These are phyloP conservation scores for Heteronetta atricapilla DNA, from an alignment of 2,113 vertebrate species.

Conservation along the genomic window DNA sequence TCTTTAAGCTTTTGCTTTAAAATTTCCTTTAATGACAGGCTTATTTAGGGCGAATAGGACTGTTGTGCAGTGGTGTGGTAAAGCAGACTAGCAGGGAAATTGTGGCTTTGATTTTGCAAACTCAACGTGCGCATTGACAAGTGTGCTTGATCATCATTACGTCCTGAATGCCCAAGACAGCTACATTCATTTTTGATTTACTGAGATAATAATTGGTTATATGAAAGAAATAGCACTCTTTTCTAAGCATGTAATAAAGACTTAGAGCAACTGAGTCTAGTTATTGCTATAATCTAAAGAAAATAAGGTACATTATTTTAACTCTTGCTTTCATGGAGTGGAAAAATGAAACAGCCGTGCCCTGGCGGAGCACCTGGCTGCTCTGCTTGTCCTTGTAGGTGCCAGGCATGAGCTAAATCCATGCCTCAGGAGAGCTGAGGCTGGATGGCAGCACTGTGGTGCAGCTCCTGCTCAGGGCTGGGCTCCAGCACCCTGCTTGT, in stretches of 20 bases:
- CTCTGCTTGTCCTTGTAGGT: not conserved
- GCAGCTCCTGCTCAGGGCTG: not conserved
- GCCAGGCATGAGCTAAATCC: not conserved
- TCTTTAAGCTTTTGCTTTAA: not conserved
- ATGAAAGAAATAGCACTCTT: not conserved
- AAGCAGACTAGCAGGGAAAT: not conserved
- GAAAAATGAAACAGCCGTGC: not conserved
- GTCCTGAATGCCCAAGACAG: not conserved
- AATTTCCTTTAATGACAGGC: not conserved
- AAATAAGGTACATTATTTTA: not conserved
- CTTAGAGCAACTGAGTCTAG: not conserved
- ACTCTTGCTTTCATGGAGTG: not conserved
- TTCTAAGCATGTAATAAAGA: not conserved
- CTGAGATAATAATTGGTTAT: not conserved
- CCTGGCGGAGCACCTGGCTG: not conserved
- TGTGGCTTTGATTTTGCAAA: not conserved
- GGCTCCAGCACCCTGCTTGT: rapidly evolving
- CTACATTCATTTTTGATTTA: not conserved
- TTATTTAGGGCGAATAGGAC: not conserved
- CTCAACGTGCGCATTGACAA: not conserved
- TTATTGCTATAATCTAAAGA: not conserved
- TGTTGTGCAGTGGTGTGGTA: not conserved
- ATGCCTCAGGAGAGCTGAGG: not conserved
- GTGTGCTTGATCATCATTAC: not conserved
- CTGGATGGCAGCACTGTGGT: not conserved